phyloP scores from a whole-genome alignment of 2,797 vertebrate species.

The Poecilia gillii region DNA sequence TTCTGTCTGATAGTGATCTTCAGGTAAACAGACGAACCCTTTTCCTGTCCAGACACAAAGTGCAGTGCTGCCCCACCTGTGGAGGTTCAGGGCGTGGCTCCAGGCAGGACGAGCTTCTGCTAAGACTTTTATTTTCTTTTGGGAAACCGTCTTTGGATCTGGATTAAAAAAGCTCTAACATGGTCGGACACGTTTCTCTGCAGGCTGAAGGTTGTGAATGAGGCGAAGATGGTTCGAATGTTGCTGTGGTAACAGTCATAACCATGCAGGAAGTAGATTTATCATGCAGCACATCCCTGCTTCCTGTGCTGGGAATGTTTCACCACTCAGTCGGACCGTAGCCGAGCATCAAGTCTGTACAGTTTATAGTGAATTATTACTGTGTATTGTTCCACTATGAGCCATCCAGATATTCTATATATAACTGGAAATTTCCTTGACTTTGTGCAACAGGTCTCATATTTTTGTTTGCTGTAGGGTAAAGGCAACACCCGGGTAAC shows the following conservation, averaged over 20 bases:
- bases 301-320: conserved; percentile 42
- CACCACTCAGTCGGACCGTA: background rate
- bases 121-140: background rate
- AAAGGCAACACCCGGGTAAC: background rate
- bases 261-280: conserved; percentile 48
- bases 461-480: background rate
- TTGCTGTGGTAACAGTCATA: conserved; percentile 16
- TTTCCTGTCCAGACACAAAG: conserved; percentile 1
- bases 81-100: conserved; percentile 32
- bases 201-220: background rate
- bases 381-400: background rate
- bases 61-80: conserved; percentile 35
- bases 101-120: background rate
- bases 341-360: too few species aligned
- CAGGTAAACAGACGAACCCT: conserved; percentile 26
- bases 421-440: background rate
- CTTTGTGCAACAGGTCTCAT: background rate
- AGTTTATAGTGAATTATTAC: background rate
- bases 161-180: background rate
- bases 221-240: background rate
- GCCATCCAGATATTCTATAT: background rate
- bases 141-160: background rate
- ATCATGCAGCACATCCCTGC: conserved; percentile 29
- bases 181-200: conserved; percentile 14
- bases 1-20: accelerated